These are phyloP conservation scores for Drosophila melanosoma DNA, from an alignment of 2,888 invertebrate genomes.

Conservation along the genomic window DNA sequence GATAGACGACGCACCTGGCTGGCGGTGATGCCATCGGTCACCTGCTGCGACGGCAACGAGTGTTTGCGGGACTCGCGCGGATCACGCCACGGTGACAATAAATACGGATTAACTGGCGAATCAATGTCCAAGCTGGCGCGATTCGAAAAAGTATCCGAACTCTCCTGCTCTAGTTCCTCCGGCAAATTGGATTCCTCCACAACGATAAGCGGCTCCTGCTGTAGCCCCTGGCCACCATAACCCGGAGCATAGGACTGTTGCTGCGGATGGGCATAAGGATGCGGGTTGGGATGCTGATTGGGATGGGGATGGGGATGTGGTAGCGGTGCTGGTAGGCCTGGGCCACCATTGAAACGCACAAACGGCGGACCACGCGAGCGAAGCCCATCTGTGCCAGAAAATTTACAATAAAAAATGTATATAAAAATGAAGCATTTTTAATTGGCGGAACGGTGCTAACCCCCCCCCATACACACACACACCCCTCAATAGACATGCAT, in stretches of 20 bases:
- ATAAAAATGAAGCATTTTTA: conserved; percentile 10
- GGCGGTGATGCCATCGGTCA: conserved; percentile 93
- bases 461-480: not conserved
- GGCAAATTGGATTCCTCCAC: conserved; percentile 91
- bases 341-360: conserved; percentile 85
- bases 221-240: conserved; percentile 64
- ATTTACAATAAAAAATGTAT: not conserved
- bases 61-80: conserved; percentile 91
- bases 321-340: conserved; percentile 39
- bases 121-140: conserved; percentile 90
- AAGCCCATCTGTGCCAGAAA: conserved; percentile 80
- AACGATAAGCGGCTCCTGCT: conserved; percentile 92
- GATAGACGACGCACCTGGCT: conserved; percentile 94
- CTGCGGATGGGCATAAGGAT: not conserved
- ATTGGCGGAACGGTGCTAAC: conserved; percentile 8
- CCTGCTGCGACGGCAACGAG: conserved; percentile 93
- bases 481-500: conserved; percentile 33
- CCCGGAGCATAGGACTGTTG: not conserved
- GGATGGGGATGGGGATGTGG: conserved; percentile 20
- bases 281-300: conserved; percentile 13
- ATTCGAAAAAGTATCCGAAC: conserved; percentile 86
- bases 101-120: conserved; percentile 92
- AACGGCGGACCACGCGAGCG: conserved; percentile 90
- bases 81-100: conserved; percentile 93
- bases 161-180: conserved; percentile 88